Evolutionary conservation across 1,140 invertebrate genomes (phyloP), one percentile per base, ranked within the genome.

Genomic region (Copidosoma floridanum): DNA sequence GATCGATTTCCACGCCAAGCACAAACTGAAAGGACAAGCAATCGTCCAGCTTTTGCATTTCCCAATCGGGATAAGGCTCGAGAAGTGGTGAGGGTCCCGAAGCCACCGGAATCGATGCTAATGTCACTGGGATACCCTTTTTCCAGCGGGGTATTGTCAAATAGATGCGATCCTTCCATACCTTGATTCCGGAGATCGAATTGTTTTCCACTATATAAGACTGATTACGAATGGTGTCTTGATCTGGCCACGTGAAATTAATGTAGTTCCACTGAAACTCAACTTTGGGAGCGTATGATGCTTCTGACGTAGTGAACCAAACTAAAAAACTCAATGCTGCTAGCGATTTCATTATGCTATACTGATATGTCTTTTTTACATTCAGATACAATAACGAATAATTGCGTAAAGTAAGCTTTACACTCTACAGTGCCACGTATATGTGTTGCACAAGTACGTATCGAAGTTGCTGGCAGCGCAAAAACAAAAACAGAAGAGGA

Each of bases 1-100:
- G 77, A 66, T 88, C 86, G 20, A 88, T 84, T 70, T 88, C 86
- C 65, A 88, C 78, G 65, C 84, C 85, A 69, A 86, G 85, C 20
- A 87, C 85, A 63, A 84, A 86, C 65, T 88, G 86, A 24, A 88
- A 77, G 4, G 83, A 79, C 6, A 68, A 69, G 71, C 87, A 88
- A 50, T 73, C 66, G 1, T 80, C 82, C 24, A 84, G 57, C 3
- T 71, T 68, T 68, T 88, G 86, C 70, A 82, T 81, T 2, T 71
- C 71, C 86, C 86, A 88, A 51, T 75, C 82, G 21, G 87, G 87
- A 72, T 83, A 88, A 10, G 87, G 85, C 20, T 76, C 73, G 11
- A 88, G 4, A 16, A 27, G 20, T 4, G 38, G 52, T 5, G 14
- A 27, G n/a, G n/a, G n/a, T n/a, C n/a, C n/a, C n/a, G 71, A 71